Conservation (phyloP, 1,140 invertebrate genomes). For the Drosophila triauraria region DNA sequence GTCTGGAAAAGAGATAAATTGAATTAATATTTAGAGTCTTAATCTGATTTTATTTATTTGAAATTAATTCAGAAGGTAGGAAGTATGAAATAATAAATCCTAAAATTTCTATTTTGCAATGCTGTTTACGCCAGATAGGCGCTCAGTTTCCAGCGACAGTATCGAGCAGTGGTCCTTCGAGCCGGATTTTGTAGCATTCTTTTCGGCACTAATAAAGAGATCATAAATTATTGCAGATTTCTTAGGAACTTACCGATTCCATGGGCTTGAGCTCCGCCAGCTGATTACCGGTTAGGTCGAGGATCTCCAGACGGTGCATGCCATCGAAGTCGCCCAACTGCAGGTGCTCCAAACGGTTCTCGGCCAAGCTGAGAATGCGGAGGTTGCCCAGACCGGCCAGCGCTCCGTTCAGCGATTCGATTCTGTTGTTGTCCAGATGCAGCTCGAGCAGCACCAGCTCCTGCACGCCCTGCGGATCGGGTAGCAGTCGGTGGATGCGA, state of each 20-base stretch:
- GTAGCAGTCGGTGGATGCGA: slow-evolving; percentile 88
- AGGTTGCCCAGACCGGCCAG: slow-evolving; percentile 90
- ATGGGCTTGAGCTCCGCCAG: slow-evolving; percentile 91
- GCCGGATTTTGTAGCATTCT: neutral
- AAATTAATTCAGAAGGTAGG: too few relatives aligned
- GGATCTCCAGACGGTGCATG: slow-evolving; percentile 88
- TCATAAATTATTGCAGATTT: too few relatives aligned
- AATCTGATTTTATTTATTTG: neutral
- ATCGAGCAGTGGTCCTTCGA: too few relatives aligned
- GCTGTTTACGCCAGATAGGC: too few relatives aligned
- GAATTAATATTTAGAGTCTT: neutral
- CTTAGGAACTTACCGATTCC: slow-evolving; percentile 88
- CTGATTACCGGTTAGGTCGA: slow-evolving; percentile 92
- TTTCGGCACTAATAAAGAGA: too few relatives aligned
- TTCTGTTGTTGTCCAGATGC: slow-evolving; percentile 89
- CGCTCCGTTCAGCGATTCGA: slow-evolving; percentile 90
- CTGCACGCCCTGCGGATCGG: slow-evolving; percentile 90
- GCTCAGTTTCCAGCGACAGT: too few relatives aligned
- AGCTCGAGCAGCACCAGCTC: slow-evolving; percentile 90
- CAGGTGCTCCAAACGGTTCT: slow-evolving; percentile 90
- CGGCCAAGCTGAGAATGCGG: slow-evolving; percentile 89
- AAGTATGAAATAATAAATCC: too few relatives aligned
- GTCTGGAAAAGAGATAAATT: slow-evolving; percentile 86
- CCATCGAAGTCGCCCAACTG: slow-evolving; percentile 91
- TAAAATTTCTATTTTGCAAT: too few relatives aligned